Percentiles rank a stretch among this genome's conserved stretches.
Evolutionary conservation across 53 echinoderm and acorn worm genomes (phyloP).

Genomic region (Stichopus horrens): DNA sequence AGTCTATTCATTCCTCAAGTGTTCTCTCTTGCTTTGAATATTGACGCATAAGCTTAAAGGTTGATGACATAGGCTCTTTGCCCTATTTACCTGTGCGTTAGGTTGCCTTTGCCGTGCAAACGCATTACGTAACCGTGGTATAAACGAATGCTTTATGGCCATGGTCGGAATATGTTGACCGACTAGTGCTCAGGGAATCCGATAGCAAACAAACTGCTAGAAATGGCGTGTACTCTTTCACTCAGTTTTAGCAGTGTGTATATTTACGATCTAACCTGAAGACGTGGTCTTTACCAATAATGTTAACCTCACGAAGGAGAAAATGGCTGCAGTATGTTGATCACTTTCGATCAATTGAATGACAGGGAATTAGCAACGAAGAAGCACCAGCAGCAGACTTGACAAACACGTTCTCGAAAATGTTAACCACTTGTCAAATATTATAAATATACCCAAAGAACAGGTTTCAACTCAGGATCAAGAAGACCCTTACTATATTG

Average conservation of each 20-base stretch:
- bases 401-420: too few relatives aligned
- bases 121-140: slow-evolving; percentile 20
- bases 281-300: background rate
- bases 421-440: too few relatives aligned
- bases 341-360: too few relatives aligned
- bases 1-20: slow-evolving; percentile 38
- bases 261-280: background rate
- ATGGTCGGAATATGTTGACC: background rate
- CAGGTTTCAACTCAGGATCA: too few relatives aligned
- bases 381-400: too few relatives aligned
- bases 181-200: slow-evolving; percentile 8
- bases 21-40: slow-evolving; percentile 29
- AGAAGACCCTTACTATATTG: too few relatives aligned
- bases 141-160: slow-evolving; percentile 4
- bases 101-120: slow-evolving; percentile 34
- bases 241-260: slow-evolving; percentile 16
- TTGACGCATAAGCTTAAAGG: slow-evolving; percentile 39
- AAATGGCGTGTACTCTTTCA: slow-evolving; percentile 6
- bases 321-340: too few relatives aligned
- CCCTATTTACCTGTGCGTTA: slow-evolving; percentile 27
- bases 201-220: slow-evolving; percentile 14
- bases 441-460: too few relatives aligned
- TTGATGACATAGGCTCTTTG: slow-evolving; percentile 35
- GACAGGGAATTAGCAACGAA: too few relatives aligned
- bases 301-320: background rate